Base-by-base conservation (phyloP, 2,797 vertebrate species). In the Synaphobranchus kaupii region DNA sequence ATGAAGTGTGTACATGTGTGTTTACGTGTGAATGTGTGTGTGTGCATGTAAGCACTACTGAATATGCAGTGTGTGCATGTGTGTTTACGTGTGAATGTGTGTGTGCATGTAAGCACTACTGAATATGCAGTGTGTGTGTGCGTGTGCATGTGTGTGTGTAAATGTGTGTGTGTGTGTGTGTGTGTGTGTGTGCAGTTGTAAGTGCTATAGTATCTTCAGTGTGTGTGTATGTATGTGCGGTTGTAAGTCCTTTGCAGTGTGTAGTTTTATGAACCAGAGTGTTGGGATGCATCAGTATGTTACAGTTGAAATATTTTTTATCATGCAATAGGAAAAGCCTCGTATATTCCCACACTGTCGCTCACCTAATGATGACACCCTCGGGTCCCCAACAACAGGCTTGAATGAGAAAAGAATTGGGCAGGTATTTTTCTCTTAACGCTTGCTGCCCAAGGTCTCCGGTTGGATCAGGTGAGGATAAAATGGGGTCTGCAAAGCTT, bases 31-130 rank as follows among this genome's bases (percentile, higher is more conserved):
- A 10, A 13, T 52, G 52, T 52, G 52, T 52, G 52, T 52, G 52
- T 13, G 9, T 52, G 52, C 15, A 0, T 54, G 52, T 13, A 3
- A 54, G 52, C 39, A 39, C 0, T 54, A 13, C 3, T 1, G 39
- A 1, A 39, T 50, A 1, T 39, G 39, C 39, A 39, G 39, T 39
- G 1, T 31, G 54, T 39, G n/a, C n/a, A n/a, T n/a, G 52, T 7
- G 82, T n/a, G 71, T 90, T 84, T 83, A 78, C 81, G 84, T 44
- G 39, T 82, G 87, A 88, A 87, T 83, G 34, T 48, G 60, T 85
- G 31, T 47, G 22, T 81, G 39, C 1, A 9, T 82, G 22, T 39
- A 39, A 39, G 39, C 39, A 39, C 39, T 39, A 39, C 3, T 1
- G 39, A 1, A 39, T 60, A 34, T 31, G 20, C n/a, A 1, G 31